phyloP scores from a whole-genome alignment of 2,797 vertebrate species.

The Alauda arvensis region DNA sequence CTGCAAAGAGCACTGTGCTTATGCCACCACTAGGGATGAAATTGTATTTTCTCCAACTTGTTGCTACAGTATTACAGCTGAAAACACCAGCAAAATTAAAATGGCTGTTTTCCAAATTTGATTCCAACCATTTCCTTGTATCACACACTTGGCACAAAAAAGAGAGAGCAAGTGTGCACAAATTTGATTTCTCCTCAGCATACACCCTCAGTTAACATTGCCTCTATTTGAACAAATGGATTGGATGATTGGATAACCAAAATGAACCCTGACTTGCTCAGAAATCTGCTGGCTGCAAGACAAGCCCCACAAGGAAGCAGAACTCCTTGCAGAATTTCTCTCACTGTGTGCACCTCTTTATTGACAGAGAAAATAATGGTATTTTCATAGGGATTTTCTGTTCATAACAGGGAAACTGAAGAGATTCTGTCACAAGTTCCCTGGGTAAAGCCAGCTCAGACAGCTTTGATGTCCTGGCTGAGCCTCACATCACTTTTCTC shows the following conservation, averaged over 20 bases:
- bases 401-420: not conserved
- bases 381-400: not conserved
- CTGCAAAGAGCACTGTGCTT: not conserved
- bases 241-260: not conserved
- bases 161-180: not conserved
- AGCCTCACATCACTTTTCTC: not conserved
- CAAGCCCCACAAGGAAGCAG: not conserved
- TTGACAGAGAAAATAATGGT: not conserved
- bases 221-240: not conserved
- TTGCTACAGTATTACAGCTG: not conserved
- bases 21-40: not conserved
- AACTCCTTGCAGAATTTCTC: not conserved
- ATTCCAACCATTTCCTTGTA: not conserved
- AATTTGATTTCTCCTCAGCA: not conserved
- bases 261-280: not conserved
- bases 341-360: not conserved
- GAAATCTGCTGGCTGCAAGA: not conserved
- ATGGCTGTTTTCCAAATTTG: slow-evolving; percentile 3
- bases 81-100: slow-evolving; percentile 14
- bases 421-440: rapidly evolving
- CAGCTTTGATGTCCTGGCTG: rapidly evolving
- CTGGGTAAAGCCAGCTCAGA: not conserved
- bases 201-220: not conserved
- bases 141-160: rapidly evolving
- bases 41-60: not conserved